These are phyloP conservation scores for Rana temporaria DNA, from an alignment of 2,113 vertebrate species.

Conservation along the genomic window DNA sequence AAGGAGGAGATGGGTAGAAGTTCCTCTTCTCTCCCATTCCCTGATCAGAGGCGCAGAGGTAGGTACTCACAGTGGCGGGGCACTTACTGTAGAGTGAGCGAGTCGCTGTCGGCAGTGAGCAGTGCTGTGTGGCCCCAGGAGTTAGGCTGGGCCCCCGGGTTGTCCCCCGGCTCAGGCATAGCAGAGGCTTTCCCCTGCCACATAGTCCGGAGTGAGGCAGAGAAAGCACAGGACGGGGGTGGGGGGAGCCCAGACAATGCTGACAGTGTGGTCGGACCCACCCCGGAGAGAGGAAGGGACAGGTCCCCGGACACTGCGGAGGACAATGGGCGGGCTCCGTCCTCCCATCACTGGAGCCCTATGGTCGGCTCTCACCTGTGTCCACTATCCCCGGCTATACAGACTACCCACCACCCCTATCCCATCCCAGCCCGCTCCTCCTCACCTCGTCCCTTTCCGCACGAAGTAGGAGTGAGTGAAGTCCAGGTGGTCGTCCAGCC, in stretches of 20 bases:
- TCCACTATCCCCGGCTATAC: too few relatives aligned
- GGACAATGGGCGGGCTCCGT: too few relatives aligned
- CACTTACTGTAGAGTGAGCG: constrained; percentile 49
- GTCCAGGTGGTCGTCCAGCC: constrained; percentile 93
- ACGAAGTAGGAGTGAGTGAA: constrained; percentile 91
- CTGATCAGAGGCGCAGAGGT: too few relatives aligned
- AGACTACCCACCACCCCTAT: too few relatives aligned
- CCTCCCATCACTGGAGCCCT: too few relatives aligned
- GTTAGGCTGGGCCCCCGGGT: background rate
- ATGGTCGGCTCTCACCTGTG: too few relatives aligned
- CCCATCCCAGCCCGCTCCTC: background rate
- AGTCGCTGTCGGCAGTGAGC: background rate
- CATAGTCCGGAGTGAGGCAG: constrained; percentile 5
- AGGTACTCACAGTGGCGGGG: constrained; percentile 20
- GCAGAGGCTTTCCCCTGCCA: constrained; percentile 21
- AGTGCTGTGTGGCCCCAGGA: background rate
- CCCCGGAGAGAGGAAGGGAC: constrained; percentile 40
- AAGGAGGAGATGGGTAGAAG: too few relatives aligned
- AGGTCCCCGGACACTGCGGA: background rate
- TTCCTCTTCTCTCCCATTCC: too few relatives aligned
- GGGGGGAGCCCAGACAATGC: background rate
- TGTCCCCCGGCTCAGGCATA: background rate
- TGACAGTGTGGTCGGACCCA: constrained; percentile 17
- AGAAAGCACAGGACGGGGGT: too few relatives aligned
- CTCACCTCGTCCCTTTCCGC: constrained; percentile 90